phyloP scores from a whole-genome alignment of 2,797 vertebrate genomes.

The Amniataba percoides region DNA sequence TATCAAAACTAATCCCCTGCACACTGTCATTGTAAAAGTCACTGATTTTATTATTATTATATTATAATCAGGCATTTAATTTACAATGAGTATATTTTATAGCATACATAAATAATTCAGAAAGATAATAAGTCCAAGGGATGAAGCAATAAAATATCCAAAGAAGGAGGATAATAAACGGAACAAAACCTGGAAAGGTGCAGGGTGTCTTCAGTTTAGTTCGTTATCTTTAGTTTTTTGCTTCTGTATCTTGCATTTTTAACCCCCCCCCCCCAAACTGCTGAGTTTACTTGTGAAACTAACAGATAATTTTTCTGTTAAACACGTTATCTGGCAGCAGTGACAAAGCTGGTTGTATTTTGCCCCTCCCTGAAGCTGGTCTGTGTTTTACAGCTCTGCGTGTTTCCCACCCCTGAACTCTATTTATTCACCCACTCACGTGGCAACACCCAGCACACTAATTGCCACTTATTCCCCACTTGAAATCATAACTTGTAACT shows the following conservation, averaged over 20 bases:
- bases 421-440: conserved; percentile 58
- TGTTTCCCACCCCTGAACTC: conserved; percentile 46
- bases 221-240: not conserved
- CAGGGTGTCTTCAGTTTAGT: not conserved
- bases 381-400: conserved; percentile 37
- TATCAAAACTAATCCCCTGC: too few species aligned
- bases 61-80: not conserved
- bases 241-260: not conserved
- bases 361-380: conserved; percentile 4
- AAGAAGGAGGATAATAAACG: not conserved
- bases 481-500: conserved; percentile 67
- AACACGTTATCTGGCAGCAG: not conserved
- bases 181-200: not conserved
- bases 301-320: not conserved
- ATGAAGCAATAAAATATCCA: not conserved
- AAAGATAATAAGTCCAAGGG: too few species aligned
- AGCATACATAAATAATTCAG: not conserved
- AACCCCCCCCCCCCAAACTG: too few species aligned
- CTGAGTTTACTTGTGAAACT: not conserved
- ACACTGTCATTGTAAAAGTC: not conserved
- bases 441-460: conserved; percentile 69
- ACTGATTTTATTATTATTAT: not conserved
- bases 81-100: conserved; percentile 1
- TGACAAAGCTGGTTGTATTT: not conserved
- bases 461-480: conserved; percentile 60